Evolutionary conservation across 2,888 invertebrate genomes (phyloP).

Genomic region (Meta bourneti): DNA sequence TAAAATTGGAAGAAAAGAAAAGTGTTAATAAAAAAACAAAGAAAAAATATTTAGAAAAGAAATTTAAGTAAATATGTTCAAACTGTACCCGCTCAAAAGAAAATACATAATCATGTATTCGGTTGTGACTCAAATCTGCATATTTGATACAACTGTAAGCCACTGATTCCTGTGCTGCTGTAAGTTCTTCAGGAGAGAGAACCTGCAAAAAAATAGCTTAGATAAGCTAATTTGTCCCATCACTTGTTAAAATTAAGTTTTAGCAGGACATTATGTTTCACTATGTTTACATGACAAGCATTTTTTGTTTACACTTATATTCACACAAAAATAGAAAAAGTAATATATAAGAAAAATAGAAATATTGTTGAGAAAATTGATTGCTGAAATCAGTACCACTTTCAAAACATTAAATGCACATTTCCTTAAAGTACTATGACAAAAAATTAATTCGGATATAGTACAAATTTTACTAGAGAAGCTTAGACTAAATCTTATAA

Average conservation of each 20-base stretch:
- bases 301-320: too few species aligned
- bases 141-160: conserved; percentile 99
- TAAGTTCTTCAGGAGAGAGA: conserved; percentile 89
- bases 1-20: conserved; percentile 78
- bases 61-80: neutral
- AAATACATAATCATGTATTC: conserved; percentile 96
- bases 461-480: too few species aligned
- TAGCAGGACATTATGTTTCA: neutral
- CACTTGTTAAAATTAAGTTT: neutral
- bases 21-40: neutral
- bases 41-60: neutral
- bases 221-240: neutral
- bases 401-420: too few species aligned
- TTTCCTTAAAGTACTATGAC: too few species aligned
- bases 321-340: too few species aligned
- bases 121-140: conserved; percentile 96
- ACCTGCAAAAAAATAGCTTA: conserved; percentile 81
- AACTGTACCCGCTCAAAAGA: conserved; percentile 91
- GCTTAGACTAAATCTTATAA: too few species aligned
- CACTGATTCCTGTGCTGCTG: conserved; percentile 91
- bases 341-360: too few species aligned
- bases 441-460: too few species aligned
- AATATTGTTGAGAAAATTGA: too few species aligned
- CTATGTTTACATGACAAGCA: too few species aligned
- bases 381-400: too few species aligned